Evolutionary conservation across 1,140 invertebrate genomes (phyloP).

Genomic region (Conopomorpha cramerella): DNA sequence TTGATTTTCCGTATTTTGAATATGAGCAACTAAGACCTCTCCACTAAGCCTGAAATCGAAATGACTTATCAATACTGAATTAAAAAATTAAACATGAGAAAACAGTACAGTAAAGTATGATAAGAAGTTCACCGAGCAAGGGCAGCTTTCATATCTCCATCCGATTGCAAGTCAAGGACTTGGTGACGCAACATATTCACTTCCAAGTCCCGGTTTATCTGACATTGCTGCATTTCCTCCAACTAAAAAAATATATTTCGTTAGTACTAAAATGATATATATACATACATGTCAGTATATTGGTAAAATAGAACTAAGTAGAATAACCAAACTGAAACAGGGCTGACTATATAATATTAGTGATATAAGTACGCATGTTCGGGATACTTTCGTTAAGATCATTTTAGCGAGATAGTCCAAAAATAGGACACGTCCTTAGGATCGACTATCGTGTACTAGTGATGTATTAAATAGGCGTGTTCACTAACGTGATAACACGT

Average conservation of each 20-base stretch:
- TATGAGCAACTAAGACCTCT: conserved; percentile 45
- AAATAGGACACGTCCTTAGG: too few species aligned
- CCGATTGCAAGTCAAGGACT: conserved; percentile 66
- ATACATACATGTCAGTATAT: too few species aligned
- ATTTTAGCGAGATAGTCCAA: too few species aligned
- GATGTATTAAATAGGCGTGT: too few species aligned
- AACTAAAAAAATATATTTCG: conserved; percentile 22
- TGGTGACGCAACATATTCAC: conserved; percentile 67
- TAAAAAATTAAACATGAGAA: neutral
- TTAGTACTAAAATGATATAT: conserved; percentile 2
- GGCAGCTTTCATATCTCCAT: conserved; percentile 66
- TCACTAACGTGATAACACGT: too few species aligned
- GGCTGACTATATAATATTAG: too few species aligned
- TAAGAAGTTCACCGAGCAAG: conserved; percentile 53
- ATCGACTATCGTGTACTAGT: too few species aligned
- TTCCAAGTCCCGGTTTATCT: conserved; percentile 56
- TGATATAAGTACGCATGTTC: too few species aligned
- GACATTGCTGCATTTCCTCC: conserved; percentile 25
- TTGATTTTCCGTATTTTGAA: conserved; percentile 37
- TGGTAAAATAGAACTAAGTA: too few species aligned
- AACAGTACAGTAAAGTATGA: neutral
- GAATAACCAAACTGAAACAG: too few species aligned
- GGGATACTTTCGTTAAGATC: too few species aligned
- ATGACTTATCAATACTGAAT: neutral
- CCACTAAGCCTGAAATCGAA: conserved; percentile 31